Evolutionary conservation across 2,888 invertebrate species (phyloP), one percentile per base, ranked within the genome.

Genomic region (Philopedon plagiatum): DNA sequence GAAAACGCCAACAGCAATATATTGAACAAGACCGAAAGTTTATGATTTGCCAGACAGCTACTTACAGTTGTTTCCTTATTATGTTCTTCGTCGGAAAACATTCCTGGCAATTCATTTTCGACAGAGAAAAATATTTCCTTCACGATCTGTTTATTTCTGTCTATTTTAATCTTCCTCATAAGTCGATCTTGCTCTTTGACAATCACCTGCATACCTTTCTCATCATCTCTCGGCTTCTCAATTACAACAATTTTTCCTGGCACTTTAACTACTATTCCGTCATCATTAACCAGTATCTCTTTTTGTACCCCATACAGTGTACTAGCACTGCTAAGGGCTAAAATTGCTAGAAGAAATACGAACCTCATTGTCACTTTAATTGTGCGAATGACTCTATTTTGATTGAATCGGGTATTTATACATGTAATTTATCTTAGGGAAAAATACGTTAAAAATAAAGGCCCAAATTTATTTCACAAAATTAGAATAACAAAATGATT

Each of bases 321-420:
- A 15, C n/a, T 56, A 5, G 66, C 34, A 19, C 41, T 58, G 11
- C 62, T 41, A 15, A 71, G 18, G 21, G 62, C 63, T n/a, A 72
- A 5, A 39, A 54, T 26, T 13, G 49, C 60, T 15, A 67, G 57
- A 23, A 63, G 13, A 15, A 70, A 13, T 21, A 49, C 0, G 18
- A n/a, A 21, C 63, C 63, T 63, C 70, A 70, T 60, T 13, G 21
- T 65, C 5, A 62, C 51, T 54, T 26, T 13, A 26, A 26, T 7
- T 26, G 7, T 26, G 13, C 1, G 18, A 19, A 44, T 51, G 13
- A 51, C 7, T 51, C 26, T n/a, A 39, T 2, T 39, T 13, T 11
- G 13, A 7, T 3, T 15, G 0, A 15, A 39, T 15, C 9, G 44
- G 44, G 1, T 44, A 44, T 44, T 44, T 44, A 44, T 44, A 44